Evolutionary conservation across 2,888 invertebrate genomes (phyloP).

Genomic region (Cephonodes hylas): DNA sequence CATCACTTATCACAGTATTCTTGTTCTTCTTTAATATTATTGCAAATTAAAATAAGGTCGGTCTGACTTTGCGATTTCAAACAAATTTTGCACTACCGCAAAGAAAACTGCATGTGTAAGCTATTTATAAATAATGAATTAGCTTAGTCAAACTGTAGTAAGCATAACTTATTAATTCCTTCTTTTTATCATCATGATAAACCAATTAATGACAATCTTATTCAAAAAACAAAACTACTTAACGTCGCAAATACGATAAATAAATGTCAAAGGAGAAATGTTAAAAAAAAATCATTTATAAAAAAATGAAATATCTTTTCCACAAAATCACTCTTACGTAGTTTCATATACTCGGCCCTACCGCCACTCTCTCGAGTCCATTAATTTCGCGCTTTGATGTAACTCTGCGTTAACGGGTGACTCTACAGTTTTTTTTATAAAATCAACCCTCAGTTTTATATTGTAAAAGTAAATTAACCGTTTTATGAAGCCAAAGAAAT

Average conservation of each 20-base stretch:
- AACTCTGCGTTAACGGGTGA: slow-evolving; percentile 40
- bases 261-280: neutral
- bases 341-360: slow-evolving; percentile 7
- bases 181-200: too few relatives aligned
- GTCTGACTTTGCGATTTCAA: too few relatives aligned
- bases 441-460: slow-evolving; percentile 24
- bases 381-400: slow-evolving; percentile 49
- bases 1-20: too few relatives aligned
- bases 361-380: slow-evolving; percentile 30
- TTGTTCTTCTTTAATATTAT: too few relatives aligned
- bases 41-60: too few relatives aligned
- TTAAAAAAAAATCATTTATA: neutral
- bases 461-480: slow-evolving; percentile 28
- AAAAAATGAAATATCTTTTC: neutral
- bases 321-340: slow-evolving; percentile 17
- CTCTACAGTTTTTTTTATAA: slow-evolving; percentile 40
- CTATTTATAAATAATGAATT: too few relatives aligned
- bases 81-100: too few relatives aligned
- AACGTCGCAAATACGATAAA: neutral
- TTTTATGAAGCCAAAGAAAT: neutral
- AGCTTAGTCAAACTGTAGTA: too few relatives aligned
- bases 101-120: too few relatives aligned
- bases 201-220: too few relatives aligned
- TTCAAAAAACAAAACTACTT: neutral
- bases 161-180: too few relatives aligned